Evolutionary conservation across 2,888 invertebrate species (phyloP), one percentile per base, ranked within the genome.

Genomic region (Eupithecia tripunctaria): DNA sequence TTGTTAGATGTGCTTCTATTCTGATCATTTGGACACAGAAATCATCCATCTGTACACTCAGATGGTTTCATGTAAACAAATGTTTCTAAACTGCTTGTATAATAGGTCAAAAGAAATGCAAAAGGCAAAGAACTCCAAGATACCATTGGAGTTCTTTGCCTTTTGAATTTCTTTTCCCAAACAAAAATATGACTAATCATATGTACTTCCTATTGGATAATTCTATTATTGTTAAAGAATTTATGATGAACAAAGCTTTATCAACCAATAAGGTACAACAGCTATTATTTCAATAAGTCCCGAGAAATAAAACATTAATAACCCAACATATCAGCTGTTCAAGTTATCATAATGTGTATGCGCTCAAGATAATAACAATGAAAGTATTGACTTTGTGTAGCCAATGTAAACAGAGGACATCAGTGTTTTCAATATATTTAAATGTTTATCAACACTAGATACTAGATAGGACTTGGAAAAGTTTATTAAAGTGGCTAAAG

Each of bases 361-460:
- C 43, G 41, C 25, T 56, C 6, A n/a, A 68, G 71, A 62, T 71
- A 69, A 62, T 71, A 69, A 56, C 59, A 69, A 72, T 69, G 56
- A 41, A 67, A 62, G 66, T 51, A 71, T 63, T 70, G 62, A 71
- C 56, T 60, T 72, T 65, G 25, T 18, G 3, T 69, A 27, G 7
- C 56, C 36, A 63, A 64, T 51, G 56, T 69, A 69, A 71, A 74
- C 56, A 67, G 43, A 62, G 32, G 21, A 51, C 36, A 64, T 64
- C 21, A 56, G 29, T 60, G 67, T 60, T 70, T 70, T 70, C 36
- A 62, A 66, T 15, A 32, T 51, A 41, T 56, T 68, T 68, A n/a
- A 70, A 70, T 67, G 68, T 74, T 71, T 71, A 59, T 67, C 71
- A 74, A 74, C 71, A 66, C 14, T 21, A 38, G 63, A 14, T 64